phyloP scores from a whole-genome alignment of 64 coral and sea anemone species.

The Actinia equina region DNA sequence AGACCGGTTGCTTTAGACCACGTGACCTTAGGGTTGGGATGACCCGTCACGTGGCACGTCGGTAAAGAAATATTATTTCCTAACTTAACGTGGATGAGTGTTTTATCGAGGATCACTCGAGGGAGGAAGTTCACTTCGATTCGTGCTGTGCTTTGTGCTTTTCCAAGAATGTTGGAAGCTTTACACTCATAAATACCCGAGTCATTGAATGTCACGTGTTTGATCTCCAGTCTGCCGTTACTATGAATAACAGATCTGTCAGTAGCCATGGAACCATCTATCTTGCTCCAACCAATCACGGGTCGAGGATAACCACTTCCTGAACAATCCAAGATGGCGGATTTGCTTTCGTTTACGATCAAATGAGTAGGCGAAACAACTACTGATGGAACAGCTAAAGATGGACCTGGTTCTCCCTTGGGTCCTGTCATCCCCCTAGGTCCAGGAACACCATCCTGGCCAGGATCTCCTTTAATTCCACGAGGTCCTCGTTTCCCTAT shows the following conservation, averaged over 20 bases:
- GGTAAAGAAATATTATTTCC: not conserved
- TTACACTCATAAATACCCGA: not conserved
- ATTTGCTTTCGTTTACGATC: not conserved
- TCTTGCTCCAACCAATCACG: slow-evolving; percentile 26
- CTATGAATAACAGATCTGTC: not conserved
- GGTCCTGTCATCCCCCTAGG: slow-evolving; percentile 19
- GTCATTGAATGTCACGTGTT: not conserved
- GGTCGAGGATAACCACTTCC: slow-evolving; percentile 41
- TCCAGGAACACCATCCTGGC: not conserved
- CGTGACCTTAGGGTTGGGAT: not conserved
- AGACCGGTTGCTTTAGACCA: not conserved
- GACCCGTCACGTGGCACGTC: not conserved
- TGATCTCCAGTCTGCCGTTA: not conserved
- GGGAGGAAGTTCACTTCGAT: not conserved
- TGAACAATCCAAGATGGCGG: not conserved
- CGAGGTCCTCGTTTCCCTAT: not conserved
- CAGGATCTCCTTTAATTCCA: not conserved
- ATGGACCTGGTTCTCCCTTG: slow-evolving; percentile 15
- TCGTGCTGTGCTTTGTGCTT: not conserved
- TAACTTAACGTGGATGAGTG: not conserved
- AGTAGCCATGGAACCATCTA: not conserved
- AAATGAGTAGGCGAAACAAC: not conserved
- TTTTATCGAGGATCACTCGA: not conserved
- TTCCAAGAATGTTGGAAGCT: not conserved
- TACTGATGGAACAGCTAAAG: not conserved